Base-by-base conservation (phyloP, 2,888 invertebrate genomes). In the Eupeodes luniger region DNA sequence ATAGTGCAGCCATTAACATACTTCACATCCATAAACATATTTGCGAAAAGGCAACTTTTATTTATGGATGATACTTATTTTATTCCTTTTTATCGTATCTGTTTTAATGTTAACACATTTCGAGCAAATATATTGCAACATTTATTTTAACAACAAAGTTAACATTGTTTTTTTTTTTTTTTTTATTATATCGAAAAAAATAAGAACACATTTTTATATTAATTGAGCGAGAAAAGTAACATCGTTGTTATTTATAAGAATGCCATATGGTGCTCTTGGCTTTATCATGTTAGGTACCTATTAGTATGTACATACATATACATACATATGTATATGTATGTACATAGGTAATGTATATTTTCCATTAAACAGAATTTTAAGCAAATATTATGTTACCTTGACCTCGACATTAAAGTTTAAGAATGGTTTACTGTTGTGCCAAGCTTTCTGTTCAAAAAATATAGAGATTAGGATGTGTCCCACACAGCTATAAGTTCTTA, bases 81-180 rank as follows among this genome's bases (percentile, higher is more conserved):
- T 59, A 59, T 59, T 72, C 19, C 57, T 59, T 72, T 72, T 72
- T 70, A 70, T 70, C 53, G 69, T 70, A 70, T 55, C 53, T 70
- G 55, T 59, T 72, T 47, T 57, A 72, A 72, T 72, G 72, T 72
- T 72, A 72, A 72, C 72, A 72, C 72, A 59, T 72, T 72, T 57
- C 36, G 44, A 36, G 57, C 5, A 34, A 70, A 70, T 70, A 70
- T 40, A 70, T 70, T 55, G 40, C 69, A 66, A 70, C n/a, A 55
- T 55, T 70, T 40, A 55, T 70, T 70, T 70, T 70, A 55, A 70
- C 69, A 53, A 70, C 53, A 55, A 70, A 70, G 55, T 53, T 36
- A 51, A 49, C 67, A 67, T 27, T 34, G 19, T 34, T 7, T 51
- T 49, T 67, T 34, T 34, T 11, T 34, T 16, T 7, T 9, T 1